phyloP scores from a whole-genome alignment of 35 echinoderm and acorn worm genomes.

The Hemicentrotus pulcherrimus region DNA sequence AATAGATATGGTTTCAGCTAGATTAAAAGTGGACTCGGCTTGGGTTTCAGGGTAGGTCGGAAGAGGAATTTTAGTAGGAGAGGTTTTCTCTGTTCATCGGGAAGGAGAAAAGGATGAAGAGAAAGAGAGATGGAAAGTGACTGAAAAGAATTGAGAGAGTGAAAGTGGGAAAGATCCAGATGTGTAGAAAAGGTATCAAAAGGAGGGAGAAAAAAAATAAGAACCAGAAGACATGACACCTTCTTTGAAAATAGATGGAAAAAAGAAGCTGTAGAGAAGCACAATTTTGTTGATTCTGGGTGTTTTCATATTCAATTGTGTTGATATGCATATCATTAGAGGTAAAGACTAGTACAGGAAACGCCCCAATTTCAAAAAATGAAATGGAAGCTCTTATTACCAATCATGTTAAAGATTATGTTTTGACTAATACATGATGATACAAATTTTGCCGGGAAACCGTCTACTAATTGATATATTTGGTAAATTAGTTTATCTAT shows the following conservation, averaged over 20 bases:
- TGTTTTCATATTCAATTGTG: too few relatives aligned
- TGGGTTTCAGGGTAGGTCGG: not conserved
- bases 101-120: not conserved
- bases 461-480: too few relatives aligned
- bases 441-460: too few relatives aligned
- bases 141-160: not conserved
- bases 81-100: not conserved
- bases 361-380: too few relatives aligned
- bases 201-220: not conserved
- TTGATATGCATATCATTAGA: too few relatives aligned
- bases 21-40: slow-evolving; percentile 8
- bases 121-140: not conserved
- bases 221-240: not conserved
- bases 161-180: not conserved
- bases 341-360: too few relatives aligned
- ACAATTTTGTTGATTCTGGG: too few relatives aligned
- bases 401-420: too few relatives aligned
- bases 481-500: too few relatives aligned
- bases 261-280: not conserved
- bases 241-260: too few relatives aligned
- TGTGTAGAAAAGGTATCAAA: not conserved
- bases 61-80: not conserved
- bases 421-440: too few relatives aligned
- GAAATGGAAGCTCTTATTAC: too few relatives aligned
- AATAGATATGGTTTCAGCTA: slow-evolving; percentile 2